Evolutionary conservation across 2,113 vertebrate species (phyloP).

Genomic region (Paramormyrops kingsleyae): DNA sequence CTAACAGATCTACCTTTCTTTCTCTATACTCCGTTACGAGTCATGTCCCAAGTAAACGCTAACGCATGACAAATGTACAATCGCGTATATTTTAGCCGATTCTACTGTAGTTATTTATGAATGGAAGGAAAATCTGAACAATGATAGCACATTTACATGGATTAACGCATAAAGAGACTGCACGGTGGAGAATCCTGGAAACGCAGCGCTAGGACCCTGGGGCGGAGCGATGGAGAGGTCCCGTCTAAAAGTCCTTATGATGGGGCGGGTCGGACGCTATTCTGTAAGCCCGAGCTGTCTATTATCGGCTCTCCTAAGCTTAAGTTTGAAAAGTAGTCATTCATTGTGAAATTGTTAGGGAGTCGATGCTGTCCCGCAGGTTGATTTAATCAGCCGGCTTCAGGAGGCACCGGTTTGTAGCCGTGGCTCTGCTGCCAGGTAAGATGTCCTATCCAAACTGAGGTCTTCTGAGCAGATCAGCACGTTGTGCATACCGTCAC

Average conservation of each 20-base stretch:
- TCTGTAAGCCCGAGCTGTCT: background rate
- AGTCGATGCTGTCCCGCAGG: background rate
- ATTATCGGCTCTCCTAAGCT: background rate
- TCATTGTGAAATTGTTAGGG: background rate
- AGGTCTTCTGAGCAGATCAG: background rate
- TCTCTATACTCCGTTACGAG: background rate
- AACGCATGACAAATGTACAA: background rate
- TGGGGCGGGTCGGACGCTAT: background rate
- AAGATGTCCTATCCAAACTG: background rate
- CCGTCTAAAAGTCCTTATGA: conserved; percentile 9
- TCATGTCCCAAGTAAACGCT: background rate
- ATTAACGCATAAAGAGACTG: no score
- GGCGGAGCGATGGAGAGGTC: background rate
- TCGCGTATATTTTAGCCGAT: background rate
- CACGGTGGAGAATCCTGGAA: background rate
- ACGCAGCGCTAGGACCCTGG: conserved; percentile 26
- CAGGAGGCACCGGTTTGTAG: background rate
- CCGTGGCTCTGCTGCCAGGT: conserved; percentile 18
- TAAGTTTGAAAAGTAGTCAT: background rate
- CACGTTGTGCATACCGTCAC: background rate
- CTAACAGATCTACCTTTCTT: background rate
- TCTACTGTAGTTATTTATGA: background rate
- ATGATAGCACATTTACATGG: background rate
- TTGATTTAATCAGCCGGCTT: background rate
- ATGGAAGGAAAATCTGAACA: background rate